Percentiles rank a stretch among this genome's conserved stretches.
Evolutionary conservation across 2,113 vertebrate species (phyloP).

Genomic region (Alectura lathami): DNA sequence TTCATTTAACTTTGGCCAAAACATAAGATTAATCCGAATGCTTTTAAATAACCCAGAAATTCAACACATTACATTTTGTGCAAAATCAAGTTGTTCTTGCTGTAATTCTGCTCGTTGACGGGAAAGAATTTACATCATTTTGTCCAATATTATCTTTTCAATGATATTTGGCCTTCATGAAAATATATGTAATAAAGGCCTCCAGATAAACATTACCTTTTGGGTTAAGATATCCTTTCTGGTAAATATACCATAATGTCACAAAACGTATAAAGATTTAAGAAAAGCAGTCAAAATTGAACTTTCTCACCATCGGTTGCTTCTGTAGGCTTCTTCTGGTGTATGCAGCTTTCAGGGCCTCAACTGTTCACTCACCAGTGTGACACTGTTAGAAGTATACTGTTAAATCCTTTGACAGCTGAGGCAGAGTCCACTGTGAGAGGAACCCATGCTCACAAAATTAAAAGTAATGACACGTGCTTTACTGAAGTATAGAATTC

Average conservation of each 20-base stretch:
- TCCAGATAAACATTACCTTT: background rate
- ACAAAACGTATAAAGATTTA: background rate
- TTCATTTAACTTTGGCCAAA: background rate
- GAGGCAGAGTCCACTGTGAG: background rate
- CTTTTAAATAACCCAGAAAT: background rate
- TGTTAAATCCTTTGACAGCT: background rate
- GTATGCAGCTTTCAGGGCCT: background rate
- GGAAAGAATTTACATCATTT: background rate
- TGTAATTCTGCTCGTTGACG: background rate
- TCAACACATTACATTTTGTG: background rate
- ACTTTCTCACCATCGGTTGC: background rate
- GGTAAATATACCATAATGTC: background rate
- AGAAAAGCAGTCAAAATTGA: background rate
- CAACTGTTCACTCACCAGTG: background rate
- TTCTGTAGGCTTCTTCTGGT: background rate
- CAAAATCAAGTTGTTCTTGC: background rate
- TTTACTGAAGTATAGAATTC: background rate
- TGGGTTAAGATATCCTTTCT: background rate
- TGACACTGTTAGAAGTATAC: background rate
- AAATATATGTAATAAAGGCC: background rate
- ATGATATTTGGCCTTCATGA: background rate
- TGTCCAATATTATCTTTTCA: background rate
- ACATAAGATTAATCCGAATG: background rate
- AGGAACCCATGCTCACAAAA: background rate
- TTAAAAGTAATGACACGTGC: background rate